Percentiles rank a stretch among this genome's conserved stretches.
phyloP scores from a whole-genome alignment of 2,888 invertebrate species.

The Dinocampus coccinellae region DNA sequence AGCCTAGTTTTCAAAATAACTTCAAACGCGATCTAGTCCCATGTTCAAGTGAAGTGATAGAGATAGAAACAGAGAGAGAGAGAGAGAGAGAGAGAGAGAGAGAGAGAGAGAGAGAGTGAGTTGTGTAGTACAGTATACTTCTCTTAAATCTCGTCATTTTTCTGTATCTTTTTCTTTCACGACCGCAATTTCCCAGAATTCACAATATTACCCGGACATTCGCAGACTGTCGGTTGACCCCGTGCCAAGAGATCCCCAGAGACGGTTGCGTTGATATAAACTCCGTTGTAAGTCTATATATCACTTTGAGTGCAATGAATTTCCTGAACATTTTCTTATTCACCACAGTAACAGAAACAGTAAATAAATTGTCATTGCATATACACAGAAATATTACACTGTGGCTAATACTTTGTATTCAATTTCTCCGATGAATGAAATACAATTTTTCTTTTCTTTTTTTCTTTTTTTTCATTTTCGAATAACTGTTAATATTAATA shows the following conservation, averaged over 20 bases:
- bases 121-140: no score
- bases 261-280: slow-evolving; percentile 40
- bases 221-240: slow-evolving; percentile 61
- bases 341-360: slow-evolving; percentile 5
- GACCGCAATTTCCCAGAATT: slow-evolving; percentile 54
- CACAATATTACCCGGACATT: slow-evolving; percentile 59
- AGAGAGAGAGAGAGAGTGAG: no score
- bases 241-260: slow-evolving; percentile 53
- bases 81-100: no score
- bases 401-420: slow-evolving; percentile 21
- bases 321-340: slow-evolving; percentile 35
- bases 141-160: slow-evolving; percentile 24
- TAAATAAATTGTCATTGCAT: slow-evolving; percentile 25
- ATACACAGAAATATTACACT: background rate
- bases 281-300: slow-evolving; percentile 38
- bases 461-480: no score
- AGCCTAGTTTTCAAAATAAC: slow-evolving; percentile 64
- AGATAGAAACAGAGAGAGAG: no score
- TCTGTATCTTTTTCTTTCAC: slow-evolving; percentile 23
- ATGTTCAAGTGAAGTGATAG: background rate
- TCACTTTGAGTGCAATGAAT: slow-evolving; percentile 33
- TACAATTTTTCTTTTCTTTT: no score
- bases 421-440: slow-evolving; percentile 20
- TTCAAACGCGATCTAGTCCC: slow-evolving; percentile 47
- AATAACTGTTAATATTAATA: background rate